Percentiles rank a stretch among this genome's conserved stretches.
phyloP scores from a whole-genome alignment of 2,797 vertebrate species.

The Paratrypauchen microcephalus region DNA sequence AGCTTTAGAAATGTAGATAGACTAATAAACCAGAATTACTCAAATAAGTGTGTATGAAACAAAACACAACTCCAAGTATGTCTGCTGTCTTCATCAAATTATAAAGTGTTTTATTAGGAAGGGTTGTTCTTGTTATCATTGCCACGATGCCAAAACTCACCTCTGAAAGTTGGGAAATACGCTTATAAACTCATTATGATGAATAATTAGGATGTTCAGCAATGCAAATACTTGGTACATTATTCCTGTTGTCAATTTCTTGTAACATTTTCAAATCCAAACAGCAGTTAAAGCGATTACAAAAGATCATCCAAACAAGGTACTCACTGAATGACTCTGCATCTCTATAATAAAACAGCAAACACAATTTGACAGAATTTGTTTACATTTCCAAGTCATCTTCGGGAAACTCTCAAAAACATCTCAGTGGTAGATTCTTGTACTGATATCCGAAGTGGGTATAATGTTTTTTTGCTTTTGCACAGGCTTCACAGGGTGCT shows the following conservation, averaged over 20 bases:
- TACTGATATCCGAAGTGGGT: slow-evolving; percentile 1
- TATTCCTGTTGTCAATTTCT: not conserved
- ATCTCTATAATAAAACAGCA: not conserved
- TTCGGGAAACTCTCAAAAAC: slow-evolving; percentile 22
- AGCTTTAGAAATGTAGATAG: no score
- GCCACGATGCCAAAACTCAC: no score
- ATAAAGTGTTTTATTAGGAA: no score
- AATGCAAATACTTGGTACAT: not conserved
- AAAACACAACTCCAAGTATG: no score
- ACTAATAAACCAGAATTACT: no score
- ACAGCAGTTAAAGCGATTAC: not conserved
- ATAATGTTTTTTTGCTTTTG: slow-evolving; percentile 13
- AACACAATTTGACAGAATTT: not conserved
- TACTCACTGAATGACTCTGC: not conserved
- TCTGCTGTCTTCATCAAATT: no score
- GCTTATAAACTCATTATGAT: no score
- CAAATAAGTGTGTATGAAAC: no score
- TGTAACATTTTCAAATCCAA: not conserved
- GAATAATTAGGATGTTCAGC: no score
- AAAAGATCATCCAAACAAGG: not conserved
- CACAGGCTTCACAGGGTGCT: slow-evolving; percentile 24
- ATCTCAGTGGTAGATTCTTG: slow-evolving; percentile 14
- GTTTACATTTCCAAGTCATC: not conserved
- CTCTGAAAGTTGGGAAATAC: no score
- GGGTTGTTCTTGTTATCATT: no score